Conservation (phyloP, 1,140 invertebrate species). For the Drosophila arawakana region DNA sequence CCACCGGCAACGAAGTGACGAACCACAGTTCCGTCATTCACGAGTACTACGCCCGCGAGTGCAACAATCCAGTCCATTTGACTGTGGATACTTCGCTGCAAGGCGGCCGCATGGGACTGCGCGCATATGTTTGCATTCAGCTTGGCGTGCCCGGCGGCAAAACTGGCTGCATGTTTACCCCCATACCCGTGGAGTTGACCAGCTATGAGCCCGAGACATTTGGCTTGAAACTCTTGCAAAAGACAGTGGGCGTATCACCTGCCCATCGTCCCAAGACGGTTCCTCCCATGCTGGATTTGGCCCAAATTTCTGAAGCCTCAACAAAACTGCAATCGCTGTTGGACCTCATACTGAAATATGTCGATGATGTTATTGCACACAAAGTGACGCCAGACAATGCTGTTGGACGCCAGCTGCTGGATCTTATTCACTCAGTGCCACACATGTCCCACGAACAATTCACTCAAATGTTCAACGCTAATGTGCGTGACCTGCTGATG, state of each 20-base stretch:
- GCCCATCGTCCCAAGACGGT: slow-evolving; percentile 87
- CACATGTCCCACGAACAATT: slow-evolving; percentile 96
- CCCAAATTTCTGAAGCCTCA: slow-evolving; percentile 93
- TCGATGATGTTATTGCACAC: slow-evolving; percentile 93
- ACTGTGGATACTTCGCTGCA: slow-evolving; percentile 96
- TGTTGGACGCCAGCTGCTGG: slow-evolving; percentile 93
- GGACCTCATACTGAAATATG: slow-evolving; percentile 93
- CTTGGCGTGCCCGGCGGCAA: slow-evolving; percentile 95
- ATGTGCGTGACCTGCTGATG: slow-evolving; percentile 98
- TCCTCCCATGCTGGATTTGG: slow-evolving; percentile 93
- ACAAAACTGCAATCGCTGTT: slow-evolving; percentile 90
- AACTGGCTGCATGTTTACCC: slow-evolving; percentile 98
- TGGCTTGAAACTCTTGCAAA: slow-evolving; percentile 91
- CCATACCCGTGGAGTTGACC: slow-evolving; percentile 92
- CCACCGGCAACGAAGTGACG: slow-evolving; percentile 97
- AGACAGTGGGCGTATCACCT: slow-evolving; percentile 88
- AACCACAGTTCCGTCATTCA: slow-evolving; percentile 98
- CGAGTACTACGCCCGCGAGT: slow-evolving; percentile 97
- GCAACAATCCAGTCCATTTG: slow-evolving; percentile 96
- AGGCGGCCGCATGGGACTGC: slow-evolving; percentile 93
- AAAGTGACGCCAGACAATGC: slow-evolving; percentile 91
- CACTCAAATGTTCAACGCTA: slow-evolving; percentile 97
- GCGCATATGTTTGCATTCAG: slow-evolving; percentile 93
- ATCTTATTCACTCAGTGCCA: slow-evolving; percentile 95
- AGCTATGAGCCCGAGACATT: slow-evolving; percentile 96